These are phyloP conservation scores for Germaria angustata DNA, from an alignment of 2,888 invertebrate genomes.

Conservation along the genomic window DNA sequence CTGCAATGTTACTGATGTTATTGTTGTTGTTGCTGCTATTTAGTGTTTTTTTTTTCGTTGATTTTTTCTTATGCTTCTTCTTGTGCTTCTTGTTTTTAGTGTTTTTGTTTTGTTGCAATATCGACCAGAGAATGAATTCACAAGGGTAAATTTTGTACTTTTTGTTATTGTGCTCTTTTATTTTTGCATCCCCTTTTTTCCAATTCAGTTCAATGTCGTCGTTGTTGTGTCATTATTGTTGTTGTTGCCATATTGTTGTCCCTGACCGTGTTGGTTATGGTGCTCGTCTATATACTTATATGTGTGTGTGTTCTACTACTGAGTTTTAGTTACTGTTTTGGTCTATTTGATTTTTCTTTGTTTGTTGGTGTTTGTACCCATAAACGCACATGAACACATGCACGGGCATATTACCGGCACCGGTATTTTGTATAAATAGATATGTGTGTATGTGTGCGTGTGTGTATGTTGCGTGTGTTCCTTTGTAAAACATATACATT, in stretches of 20 bases:
- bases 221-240: conserved; percentile 44
- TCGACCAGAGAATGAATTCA: conserved; percentile 39
- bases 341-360: conserved; percentile 64
- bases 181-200: conserved; percentile 60
- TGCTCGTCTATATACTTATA: conserved; percentile 28
- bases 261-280: conserved; percentile 53
- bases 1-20: conserved; percentile 33
- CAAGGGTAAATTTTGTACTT: conserved; percentile 63
- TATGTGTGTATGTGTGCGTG: conserved; percentile 45
- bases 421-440: conserved; percentile 33
- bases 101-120: conserved; percentile 58
- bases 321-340: conserved; percentile 71
- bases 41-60: conserved; percentile 42
- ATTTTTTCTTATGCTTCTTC: conserved; percentile 64
- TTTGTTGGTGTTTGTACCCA: conserved; percentile 55
- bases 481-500: conserved; percentile 37
- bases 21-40: conserved; percentile 31
- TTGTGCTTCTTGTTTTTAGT: conserved; percentile 74
- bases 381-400: conserved; percentile 34
- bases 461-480: too few species aligned
- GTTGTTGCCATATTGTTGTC: conserved; percentile 46
- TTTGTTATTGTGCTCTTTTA: conserved; percentile 55
- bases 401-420: conserved; percentile 31
- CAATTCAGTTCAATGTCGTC: conserved; percentile 57
- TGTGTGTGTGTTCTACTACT: conserved; percentile 44